Base-by-base conservation (phyloP, 2,888 invertebrate genomes). In the Myopa testacea region DNA sequence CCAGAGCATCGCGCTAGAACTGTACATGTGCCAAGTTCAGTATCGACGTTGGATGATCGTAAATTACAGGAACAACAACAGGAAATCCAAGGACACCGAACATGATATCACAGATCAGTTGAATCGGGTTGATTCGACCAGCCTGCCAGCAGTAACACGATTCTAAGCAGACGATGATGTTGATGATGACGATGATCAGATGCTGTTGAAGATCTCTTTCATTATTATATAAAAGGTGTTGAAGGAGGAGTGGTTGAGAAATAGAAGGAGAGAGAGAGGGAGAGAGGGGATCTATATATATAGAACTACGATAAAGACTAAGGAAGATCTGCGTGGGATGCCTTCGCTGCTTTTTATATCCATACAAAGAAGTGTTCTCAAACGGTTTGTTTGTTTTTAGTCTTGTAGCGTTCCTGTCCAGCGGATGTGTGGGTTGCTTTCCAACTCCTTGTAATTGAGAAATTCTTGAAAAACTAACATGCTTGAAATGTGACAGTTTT, bases 51-150 rank as follows among this genome's bases (percentile, higher is more conserved):
- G 55, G 10, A n/a, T 12, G 38, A 26, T 34, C 19, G 55, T 60
- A 37, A 37, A 72, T 60, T n/a, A 72, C 38, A 72, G 58, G 16
- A 72, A 72, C 26, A 72, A 60, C 26, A 60, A 60, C 14, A 8
- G 34, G 16, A 55, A 70, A 70, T 55, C 0, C 16, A 38, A 72
- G 55, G 55, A 55, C 14, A 55, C 55, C 55, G 55, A 55, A 55
- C 16, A 55, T 55, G 55, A 55, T 55, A 16, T 5, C n/a, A 55
- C 55, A 14, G 55, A 55, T 55, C 55, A 55, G 50, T 10, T 26
- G 26, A 26, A 26, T 26, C 26, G 26, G 26, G 26, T 26, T 26
- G 26, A 26, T 26, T 26, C 26, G 26, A 26, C 26, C 26, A 26
- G 26, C 26, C 26, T 45, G 45, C 7, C 4, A 45, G 45, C 6